Percentiles rank a stretch among this genome's conserved stretches.
Evolutionary conservation across 2,888 invertebrate genomes (phyloP).

Genomic region (Agapetus fuscipes): DNA sequence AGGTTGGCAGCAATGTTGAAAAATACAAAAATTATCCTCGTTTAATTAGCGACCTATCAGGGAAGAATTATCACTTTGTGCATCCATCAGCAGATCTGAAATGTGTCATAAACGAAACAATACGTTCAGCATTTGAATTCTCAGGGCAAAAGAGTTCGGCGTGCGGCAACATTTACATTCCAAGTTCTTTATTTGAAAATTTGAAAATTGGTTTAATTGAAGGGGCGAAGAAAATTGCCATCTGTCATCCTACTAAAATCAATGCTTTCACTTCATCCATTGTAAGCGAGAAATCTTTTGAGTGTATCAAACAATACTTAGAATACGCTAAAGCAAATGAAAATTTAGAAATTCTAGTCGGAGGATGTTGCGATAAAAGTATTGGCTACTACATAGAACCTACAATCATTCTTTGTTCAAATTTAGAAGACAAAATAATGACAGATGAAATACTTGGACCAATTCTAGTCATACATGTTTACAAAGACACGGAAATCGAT

Average conservation of each 20-base stretch:
- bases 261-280: slow-evolving; percentile 87
- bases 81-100: slow-evolving; percentile 82
- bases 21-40: slow-evolving; percentile 85
- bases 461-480: slow-evolving; percentile 79
- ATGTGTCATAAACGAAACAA: slow-evolving; percentile 72
- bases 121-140: slow-evolving; percentile 91
- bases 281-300: slow-evolving; percentile 89
- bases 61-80: slow-evolving; percentile 97
- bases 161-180: slow-evolving; percentile 63
- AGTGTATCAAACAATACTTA: slow-evolving; percentile 80
- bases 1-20: slow-evolving; percentile 80
- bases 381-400: slow-evolving; percentile 90
- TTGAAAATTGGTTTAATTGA: slow-evolving; percentile 62
- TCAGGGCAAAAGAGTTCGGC: slow-evolving; percentile 99
- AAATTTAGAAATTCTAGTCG: slow-evolving; percentile 70
- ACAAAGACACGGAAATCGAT: slow-evolving; percentile 65
- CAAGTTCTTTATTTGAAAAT: slow-evolving; percentile 73
- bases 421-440: slow-evolving; percentile 82
- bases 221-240: slow-evolving; percentile 61
- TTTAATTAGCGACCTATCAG: slow-evolving; percentile 93
- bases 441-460: slow-evolving; percentile 97
- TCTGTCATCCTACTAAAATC: slow-evolving; percentile 81
- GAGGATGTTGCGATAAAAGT: slow-evolving; percentile 77
- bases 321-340: slow-evolving; percentile 70
- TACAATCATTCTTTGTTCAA: slow-evolving; percentile 77